These are phyloP conservation scores for Myotis vivesi DNA, from an alignment of 2,797 vertebrate species.

Conservation along the genomic window DNA sequence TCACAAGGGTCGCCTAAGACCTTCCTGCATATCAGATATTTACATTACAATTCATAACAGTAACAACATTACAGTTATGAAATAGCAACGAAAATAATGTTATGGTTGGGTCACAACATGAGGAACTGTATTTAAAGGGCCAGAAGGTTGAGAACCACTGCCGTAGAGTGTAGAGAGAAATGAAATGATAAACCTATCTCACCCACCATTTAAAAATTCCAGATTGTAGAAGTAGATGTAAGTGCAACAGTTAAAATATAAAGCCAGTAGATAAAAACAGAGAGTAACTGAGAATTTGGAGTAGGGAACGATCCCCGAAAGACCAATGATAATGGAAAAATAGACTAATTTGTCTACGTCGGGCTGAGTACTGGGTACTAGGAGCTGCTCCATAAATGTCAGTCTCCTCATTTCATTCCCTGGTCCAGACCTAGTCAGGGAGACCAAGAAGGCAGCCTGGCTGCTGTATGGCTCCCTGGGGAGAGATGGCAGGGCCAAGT, in stretches of 20 bases:
- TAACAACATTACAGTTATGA: too few species aligned
- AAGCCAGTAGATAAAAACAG: background rate
- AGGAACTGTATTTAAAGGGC: too few species aligned
- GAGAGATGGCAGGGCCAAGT: background rate
- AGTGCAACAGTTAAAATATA: background rate
- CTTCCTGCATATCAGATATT: too few species aligned
- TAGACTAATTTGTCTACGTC: background rate
- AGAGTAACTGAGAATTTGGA: background rate
- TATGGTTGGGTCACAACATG: too few species aligned
- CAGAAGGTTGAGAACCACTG: background rate
- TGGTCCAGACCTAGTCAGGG: background rate
- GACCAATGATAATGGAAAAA: background rate
- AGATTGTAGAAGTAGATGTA: background rate
- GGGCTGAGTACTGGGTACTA: background rate
- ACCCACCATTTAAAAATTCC: background rate
- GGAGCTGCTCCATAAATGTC: too few species aligned
- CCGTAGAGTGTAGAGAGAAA: background rate
- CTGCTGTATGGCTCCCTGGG: background rate
- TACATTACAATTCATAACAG: too few species aligned
- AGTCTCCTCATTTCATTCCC: background rate
- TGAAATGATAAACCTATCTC: background rate
- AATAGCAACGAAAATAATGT: too few species aligned
- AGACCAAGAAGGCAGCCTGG: background rate
- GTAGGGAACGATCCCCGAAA: background rate
- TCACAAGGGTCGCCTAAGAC: too few species aligned